Evolutionary conservation across 1,140 invertebrate genomes (phyloP), one percentile per base, ranked within the genome.

Genomic region (Periplaneta americana): DNA sequence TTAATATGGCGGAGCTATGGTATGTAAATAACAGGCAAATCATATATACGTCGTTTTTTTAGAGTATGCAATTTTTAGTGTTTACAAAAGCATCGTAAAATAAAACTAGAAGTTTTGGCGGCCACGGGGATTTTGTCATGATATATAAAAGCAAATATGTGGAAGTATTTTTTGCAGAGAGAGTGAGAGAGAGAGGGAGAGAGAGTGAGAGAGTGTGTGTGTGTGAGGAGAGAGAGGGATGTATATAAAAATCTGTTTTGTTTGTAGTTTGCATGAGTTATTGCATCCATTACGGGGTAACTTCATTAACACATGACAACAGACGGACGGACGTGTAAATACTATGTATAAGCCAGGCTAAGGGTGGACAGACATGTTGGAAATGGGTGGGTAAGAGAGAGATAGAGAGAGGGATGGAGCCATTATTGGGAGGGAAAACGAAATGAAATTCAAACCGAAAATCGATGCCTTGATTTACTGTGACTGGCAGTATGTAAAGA

Each of bases 271-370:
- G 75, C 75, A 77, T 22, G 75, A 77, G 75, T 77, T 77, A 77
- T 77, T 33, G 35, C 75, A 77, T 77, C 75, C 75, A 77, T 77
- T 77, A 77, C 33, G 31, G 15, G 31, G 22, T 77, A 77, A 77
- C 75, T 77, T 77, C 75, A 77, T 77, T 77, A 77, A 77, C 75
- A 77, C 75, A 77, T 34, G 33, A 77, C 75, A 66, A 66, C 48
- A 66, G 48, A 66, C 48, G 22, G 48, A 66, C 48, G 13, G 48
- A 66, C 48, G n/a, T 66, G 22, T 66, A 66, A 66, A 66, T 66
- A 66, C 48, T 66, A 66, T 66, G 48, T 66, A 66, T 11, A 66
- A 66, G 22, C 48, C 48, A 66, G 11, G 48, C 39, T 66, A n/a
- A 66, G n/a, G 22, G 48, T 28, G 28, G 22, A 39, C 37, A 66